Evolutionary conservation across 1,140 invertebrate genomes (phyloP), one percentile per base, ranked within the genome.

Genomic region (Battus philenor): DNA sequence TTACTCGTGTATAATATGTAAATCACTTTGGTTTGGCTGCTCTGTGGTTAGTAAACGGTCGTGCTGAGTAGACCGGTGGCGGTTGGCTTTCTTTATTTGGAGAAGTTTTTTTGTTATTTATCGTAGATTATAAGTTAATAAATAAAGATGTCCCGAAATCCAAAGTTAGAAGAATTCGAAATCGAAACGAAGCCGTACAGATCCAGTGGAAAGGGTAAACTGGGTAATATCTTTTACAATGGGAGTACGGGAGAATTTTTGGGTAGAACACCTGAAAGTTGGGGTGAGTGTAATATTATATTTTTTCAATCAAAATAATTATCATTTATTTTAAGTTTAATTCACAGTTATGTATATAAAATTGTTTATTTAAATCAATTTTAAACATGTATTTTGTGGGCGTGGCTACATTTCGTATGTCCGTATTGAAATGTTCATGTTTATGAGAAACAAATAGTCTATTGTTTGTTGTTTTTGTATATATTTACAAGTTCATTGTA

Each of bases 241-340:
- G 62, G 87, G 12, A 88, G 93, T 44, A 91, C 91, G 6, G 90
- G 91, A 30, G 89, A 90, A n/a, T 87, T 93, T 64, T 82, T 94
- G 60, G 93, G 93, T 48, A 87, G 93, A 64, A 92, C 91, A 47
- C 88, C 89, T 18, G 74, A 87, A 64, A 91, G 91, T 72, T 95
- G 93, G 93, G 91, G 93, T 95, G 89, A 91, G 90, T 75, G 34
- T 27, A 20, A n/a, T n/a, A n/a, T n/a, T n/a, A n/a, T 16, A 43
- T 57, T 67, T 63, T 75, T 85, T 49, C 88, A 95, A 94, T 89
- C 49, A 90, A 93, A 77, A 90, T 97, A 10, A 60, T 92, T 4
- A 24, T 94, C 1, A 98, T 97, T 86, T 98, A 97, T n/a, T n/a
- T n/a, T n/a, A n/a, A n/a, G n/a, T n/a, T n/a, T n/a, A n/a, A n/a